Conservation (phyloP, 2,888 invertebrate genomes). For the Xylocampa areola region DNA sequence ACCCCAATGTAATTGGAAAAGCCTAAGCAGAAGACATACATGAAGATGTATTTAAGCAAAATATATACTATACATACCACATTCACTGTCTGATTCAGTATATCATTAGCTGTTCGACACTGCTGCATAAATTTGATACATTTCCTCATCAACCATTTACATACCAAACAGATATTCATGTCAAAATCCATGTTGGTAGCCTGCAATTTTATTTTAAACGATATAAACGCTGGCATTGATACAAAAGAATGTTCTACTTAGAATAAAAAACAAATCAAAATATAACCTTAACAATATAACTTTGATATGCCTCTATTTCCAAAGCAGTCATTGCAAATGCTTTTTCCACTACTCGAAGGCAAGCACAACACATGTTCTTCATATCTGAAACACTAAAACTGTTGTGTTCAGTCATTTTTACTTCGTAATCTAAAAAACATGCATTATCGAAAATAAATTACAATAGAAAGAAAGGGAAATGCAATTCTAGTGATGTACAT, state of each 20-base stretch:
- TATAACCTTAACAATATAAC: constrained; percentile 63
- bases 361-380: constrained; percentile 65
- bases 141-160: constrained; percentile 67
- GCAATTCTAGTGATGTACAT: constrained; percentile 38
- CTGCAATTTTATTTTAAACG: constrained; percentile 56
- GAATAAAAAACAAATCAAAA: constrained; percentile 19
- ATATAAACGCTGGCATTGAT: background rate
- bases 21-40: too few relatives aligned
- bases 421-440: background rate
- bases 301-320: constrained; percentile 63
- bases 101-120: constrained; percentile 60
- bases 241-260: background rate
- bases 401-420: constrained; percentile 57
- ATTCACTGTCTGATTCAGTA: constrained; percentile 47
- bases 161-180: constrained; percentile 67
- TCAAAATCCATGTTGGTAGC: constrained; percentile 24
- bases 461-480: background rate
- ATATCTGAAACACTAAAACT: constrained; percentile 28
- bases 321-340: constrained; percentile 63
- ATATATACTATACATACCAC: constrained; percentile 52
- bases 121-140: constrained; percentile 66
- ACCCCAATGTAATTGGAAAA: too few relatives aligned
- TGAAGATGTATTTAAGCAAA: background rate
- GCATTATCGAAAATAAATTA: constrained; percentile 17
- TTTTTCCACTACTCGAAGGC: constrained; percentile 61